phyloP scores from a whole-genome alignment of 1,140 invertebrate genomes.

The Acromyrmex heyeri region DNA sequence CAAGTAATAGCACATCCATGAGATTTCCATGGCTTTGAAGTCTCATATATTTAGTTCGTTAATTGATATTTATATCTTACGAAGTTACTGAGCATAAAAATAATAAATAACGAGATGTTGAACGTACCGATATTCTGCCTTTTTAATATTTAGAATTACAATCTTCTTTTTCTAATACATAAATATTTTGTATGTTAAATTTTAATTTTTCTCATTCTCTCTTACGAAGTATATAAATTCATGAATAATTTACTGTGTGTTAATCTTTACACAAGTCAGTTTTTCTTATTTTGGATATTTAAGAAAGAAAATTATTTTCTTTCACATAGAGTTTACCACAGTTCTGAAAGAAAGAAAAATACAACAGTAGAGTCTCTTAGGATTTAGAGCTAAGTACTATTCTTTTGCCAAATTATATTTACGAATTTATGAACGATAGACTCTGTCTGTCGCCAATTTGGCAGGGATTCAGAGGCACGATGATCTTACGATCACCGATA shows the following conservation, averaged over 20 bases:
- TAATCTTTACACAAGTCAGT: neutral
- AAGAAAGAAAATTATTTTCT: neutral
- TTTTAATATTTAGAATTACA: neutral
- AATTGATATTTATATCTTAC: slow-evolving; percentile 3
- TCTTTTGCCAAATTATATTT: slow-evolving; percentile 38
- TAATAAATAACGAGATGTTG: neutral
- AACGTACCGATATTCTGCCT: neutral
- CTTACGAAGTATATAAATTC: neutral
- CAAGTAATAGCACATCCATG: slow-evolving; percentile 7
- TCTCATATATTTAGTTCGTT: neutral
- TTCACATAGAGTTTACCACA: neutral
- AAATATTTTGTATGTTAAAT: neutral
- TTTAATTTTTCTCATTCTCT: neutral
- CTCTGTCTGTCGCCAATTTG: slow-evolving; percentile 35
- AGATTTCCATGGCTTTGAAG: slow-evolving; percentile 27
- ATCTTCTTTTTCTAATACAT: neutral
- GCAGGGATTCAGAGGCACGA: neutral
- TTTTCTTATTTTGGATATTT: neutral
- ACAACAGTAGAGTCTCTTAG: neutral
- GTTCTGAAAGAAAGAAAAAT: neutral
- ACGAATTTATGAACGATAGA: slow-evolving; percentile 36
- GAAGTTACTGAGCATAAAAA: neutral
- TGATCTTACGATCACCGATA: slow-evolving; percentile 27
- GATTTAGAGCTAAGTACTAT: neutral
- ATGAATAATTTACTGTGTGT: neutral